Conservation (phyloP, 2,113 vertebrate species). For the Alces alces region DNA sequence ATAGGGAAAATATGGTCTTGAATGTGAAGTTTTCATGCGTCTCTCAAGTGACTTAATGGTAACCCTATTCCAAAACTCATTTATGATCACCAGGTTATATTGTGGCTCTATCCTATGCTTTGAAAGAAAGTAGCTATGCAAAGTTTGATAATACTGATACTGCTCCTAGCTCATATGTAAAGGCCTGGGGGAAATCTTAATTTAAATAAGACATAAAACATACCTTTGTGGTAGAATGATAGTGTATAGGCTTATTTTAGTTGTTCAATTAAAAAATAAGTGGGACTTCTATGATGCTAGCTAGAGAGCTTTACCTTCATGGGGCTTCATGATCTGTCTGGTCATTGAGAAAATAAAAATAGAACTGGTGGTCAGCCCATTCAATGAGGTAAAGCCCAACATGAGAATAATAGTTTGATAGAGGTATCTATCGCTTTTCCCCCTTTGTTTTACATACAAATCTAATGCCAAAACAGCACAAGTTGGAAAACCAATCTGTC, state of each 20-base stretch:
- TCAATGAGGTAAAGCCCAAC: neutral
- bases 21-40: neutral
- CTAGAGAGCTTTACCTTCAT: neutral
- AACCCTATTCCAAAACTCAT: neutral
- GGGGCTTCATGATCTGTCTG: neutral
- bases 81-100: neutral
- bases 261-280: neutral
- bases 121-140: neutral
- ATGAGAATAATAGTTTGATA: neutral
- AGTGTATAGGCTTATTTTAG: neutral
- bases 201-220: neutral
- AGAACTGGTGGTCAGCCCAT: neutral
- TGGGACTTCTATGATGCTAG: neutral
- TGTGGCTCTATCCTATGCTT: neutral
- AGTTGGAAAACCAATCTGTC: neutral
- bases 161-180: neutral
- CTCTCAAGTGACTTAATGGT: slow-evolving; percentile 1
- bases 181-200: neutral
- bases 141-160: neutral
- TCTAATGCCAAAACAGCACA: neutral
- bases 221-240: neutral
- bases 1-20: neutral
- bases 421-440: neutral
- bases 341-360: neutral
- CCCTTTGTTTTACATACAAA: neutral